Evolutionary conservation across 2,888 invertebrate genomes (phyloP), one percentile per base, ranked within the genome.

Genomic region (Fissipunctia ypsillon): DNA sequence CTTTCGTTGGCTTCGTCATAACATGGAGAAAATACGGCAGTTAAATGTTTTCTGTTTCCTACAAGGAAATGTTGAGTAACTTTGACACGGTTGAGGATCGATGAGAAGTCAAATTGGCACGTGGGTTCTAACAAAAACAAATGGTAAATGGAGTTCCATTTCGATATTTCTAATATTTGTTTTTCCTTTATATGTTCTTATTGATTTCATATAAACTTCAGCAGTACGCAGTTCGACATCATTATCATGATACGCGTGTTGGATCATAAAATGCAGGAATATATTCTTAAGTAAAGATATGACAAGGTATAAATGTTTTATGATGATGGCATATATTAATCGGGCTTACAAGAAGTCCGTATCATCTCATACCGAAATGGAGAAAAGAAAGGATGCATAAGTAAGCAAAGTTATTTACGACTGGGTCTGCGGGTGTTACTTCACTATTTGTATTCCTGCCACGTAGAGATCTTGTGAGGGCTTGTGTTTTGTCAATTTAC

Each of bases 41-140:
- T 80, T 79, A 78, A 75, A 83, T 80, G 76, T 78, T 67, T 80
- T 73, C 68, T 70, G 76, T 82, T 81, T 72, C 83, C 82, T 85
- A 76, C 68, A 77, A 79, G 76, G 76, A 81, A 84, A 86, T 86
- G 88, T 85, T 38, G 45, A n/a, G 43, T 41, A 80, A 60, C 52
- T 76, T 69, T 54, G 60, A 70, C 69, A 56, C 69, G 77, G 56
- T 57, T 65, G n/a, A 19, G 59, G 66, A 48, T 61, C 64, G 28
- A 48, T 59, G 41, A 61, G 52, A 60, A 64, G 41, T 52, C n/a
- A 61, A 83, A 75, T 73, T 56, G 60, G 25, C 50, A 61, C 41
- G 50, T 52, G 45, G 25, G 52, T 59, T 48, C 35, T 41, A 22
- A 60, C 38, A 48, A 48, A 31, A 35, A 61, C 35, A 41, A 5